A percentile compares a stretch with the other conserved stretches of the same genome.
These are phyloP conservation scores for Malurus cyaneus DNA, from an alignment of 2,113 vertebrate genomes.

Conservation along the genomic window DNA sequence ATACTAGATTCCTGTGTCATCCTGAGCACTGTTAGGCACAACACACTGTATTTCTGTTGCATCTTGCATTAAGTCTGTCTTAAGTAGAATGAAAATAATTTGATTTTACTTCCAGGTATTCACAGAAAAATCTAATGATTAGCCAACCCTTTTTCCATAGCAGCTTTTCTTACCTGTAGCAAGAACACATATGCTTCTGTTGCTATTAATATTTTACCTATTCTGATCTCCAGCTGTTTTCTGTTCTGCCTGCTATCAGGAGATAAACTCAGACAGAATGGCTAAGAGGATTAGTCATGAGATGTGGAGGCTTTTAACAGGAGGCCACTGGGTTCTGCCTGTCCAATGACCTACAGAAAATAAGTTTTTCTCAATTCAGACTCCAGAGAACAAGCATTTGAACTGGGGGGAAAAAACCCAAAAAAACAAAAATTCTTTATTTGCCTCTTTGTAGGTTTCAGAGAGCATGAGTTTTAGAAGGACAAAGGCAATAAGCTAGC, in stretches of 20 bases:
- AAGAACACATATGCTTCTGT: neutral
- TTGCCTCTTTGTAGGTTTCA: neutral
- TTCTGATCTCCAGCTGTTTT: neutral
- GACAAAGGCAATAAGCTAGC: neutral
- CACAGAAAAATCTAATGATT: constrained; percentile 2
- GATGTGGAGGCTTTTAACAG: neutral
- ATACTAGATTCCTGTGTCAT: neutral
- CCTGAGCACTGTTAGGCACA: neutral
- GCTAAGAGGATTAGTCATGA: neutral
- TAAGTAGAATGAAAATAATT: neutral
- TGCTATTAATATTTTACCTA: neutral
- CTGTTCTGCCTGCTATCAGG: neutral
- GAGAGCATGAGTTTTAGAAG: neutral
- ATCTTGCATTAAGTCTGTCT: neutral
- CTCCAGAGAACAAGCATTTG: neutral
- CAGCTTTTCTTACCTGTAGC: neutral
- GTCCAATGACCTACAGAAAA: neutral
- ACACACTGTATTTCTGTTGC: neutral
- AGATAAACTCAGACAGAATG: neutral
- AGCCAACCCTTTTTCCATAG: neutral
- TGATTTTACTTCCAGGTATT: constrained; percentile 7
- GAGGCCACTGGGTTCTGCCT: neutral
- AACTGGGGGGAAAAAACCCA: neutral
- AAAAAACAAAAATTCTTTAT: neutral
- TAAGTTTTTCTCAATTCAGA: neutral